Percentiles rank a stretch among this genome's conserved stretches.
Conservation (phyloP, 2,113 vertebrate species). For the Balaenoptera acutorostrata region DNA sequence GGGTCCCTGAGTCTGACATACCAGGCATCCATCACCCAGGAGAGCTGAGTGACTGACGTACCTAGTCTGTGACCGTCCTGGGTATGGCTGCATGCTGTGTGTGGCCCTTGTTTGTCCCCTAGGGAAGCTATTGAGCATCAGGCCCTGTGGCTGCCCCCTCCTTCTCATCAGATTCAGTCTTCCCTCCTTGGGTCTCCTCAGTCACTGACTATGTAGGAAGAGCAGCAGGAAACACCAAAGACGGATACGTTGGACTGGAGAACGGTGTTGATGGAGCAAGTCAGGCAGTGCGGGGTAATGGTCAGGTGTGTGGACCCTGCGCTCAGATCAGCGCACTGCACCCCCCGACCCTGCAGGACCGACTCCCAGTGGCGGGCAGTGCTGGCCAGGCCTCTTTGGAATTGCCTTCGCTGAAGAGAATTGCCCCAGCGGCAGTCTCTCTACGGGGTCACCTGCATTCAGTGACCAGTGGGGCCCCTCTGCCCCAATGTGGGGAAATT, state of each 20-base stretch:
- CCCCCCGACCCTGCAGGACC: no score
- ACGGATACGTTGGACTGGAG: not conserved
- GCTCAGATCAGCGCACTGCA: not conserved
- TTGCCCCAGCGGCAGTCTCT: not conserved
- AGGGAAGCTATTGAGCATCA: not conserved
- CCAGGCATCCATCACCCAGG: not conserved
- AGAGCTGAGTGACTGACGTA: not conserved
- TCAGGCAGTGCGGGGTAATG: not conserved
- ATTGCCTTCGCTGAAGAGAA: not conserved
- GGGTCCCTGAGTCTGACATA: not conserved
- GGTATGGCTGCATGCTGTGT: not conserved
- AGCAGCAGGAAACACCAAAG: not conserved
- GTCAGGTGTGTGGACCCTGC: not conserved
- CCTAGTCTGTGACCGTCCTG: not conserved
- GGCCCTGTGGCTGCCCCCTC: not conserved
- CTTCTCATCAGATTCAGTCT: not conserved
- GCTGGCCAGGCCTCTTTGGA: not conserved
- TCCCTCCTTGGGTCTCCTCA: not conserved
- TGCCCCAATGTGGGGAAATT: not conserved
- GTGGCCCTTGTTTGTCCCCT: not conserved
- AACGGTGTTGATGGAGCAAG: not conserved
- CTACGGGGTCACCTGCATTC: not conserved
- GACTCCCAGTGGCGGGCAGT: not conserved
- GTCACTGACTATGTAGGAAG: not conserved
- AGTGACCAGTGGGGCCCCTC: not conserved